These are phyloP conservation scores for Drosophila lowei DNA, from an alignment of 1,140 invertebrate genomes.

Conservation along the genomic window DNA sequence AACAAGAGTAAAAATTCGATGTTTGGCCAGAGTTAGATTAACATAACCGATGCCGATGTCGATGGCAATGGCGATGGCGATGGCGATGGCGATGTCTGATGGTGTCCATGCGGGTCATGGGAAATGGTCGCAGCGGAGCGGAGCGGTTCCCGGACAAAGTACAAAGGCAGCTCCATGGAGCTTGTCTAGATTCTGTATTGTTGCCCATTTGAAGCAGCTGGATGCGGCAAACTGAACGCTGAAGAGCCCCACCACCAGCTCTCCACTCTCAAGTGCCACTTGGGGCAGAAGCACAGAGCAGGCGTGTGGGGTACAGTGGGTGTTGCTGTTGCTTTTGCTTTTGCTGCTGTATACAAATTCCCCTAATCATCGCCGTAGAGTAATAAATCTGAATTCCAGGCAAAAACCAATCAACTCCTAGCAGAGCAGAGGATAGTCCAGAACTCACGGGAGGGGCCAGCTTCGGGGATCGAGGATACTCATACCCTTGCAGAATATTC, in stretches of 20 bases:
- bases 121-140: slow-evolving; percentile 10
- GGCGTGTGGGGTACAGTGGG: slow-evolving; percentile 13
- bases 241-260: slow-evolving; percentile 1
- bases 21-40: slow-evolving; percentile 19
- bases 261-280: slow-evolving; percentile 44
- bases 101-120: background rate
- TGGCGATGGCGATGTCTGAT: slow-evolving; percentile 8
- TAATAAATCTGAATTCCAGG: slow-evolving; percentile 56
- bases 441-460: too few relatives aligned
- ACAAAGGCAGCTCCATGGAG: slow-evolving; percentile 9
- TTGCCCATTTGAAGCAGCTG: background rate
- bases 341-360: slow-evolving; percentile 44
- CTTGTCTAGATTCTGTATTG: slow-evolving; percentile 3
- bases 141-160: slow-evolving; percentile 31
- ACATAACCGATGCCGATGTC: slow-evolving; percentile 17
- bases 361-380: slow-evolving; percentile 56
- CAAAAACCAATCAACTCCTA: too few relatives aligned
- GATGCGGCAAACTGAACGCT: background rate
- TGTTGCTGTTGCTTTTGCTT: background rate
- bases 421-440: too few relatives aligned
- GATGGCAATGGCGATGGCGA: too few relatives aligned
- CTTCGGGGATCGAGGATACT: too few relatives aligned
- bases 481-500: too few relatives aligned
- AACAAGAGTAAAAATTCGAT: slow-evolving; percentile 11
- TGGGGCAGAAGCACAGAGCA: slow-evolving; percentile 21